These are phyloP conservation scores for Gnatocerus cornutus DNA, from an alignment of 2,888 invertebrate genomes.

Conservation along the genomic window DNA sequence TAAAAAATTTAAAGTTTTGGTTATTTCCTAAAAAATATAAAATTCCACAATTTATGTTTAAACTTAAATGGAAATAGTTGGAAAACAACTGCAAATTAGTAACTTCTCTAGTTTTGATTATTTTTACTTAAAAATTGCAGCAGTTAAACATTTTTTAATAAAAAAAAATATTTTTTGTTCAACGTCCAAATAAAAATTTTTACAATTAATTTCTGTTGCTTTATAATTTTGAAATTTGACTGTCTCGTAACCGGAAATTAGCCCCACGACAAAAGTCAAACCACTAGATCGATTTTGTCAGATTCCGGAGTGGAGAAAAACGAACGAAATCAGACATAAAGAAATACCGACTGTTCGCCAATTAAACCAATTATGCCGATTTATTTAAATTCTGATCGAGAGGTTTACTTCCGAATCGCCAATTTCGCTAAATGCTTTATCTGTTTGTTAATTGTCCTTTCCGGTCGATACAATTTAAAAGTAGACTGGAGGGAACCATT, in stretches of 20 bases:
- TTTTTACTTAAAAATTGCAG: too few species aligned
- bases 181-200: too few species aligned
- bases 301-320: conserved; percentile 49
- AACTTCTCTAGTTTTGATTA: too few species aligned
- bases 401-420: conserved; percentile 54
- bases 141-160: too few species aligned
- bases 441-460: conserved; percentile 52
- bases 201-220: too few species aligned
- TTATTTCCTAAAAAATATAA: too few species aligned
- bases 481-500: conserved; percentile 18
- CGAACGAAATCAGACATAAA: conserved; percentile 45
- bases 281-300: conserved; percentile 58
- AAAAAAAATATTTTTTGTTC: too few species aligned
- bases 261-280: conserved; percentile 66
- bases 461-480: conserved; percentile 42
- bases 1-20: too few species aligned
- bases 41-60: too few species aligned
- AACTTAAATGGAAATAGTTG: too few species aligned
- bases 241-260: conserved; percentile 68
- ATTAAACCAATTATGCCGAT: conserved; percentile 58
- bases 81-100: too few species aligned
- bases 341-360: conserved; percentile 53
- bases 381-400: conserved; percentile 59
- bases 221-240: too few species aligned
- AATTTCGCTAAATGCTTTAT: conserved; percentile 55